A percentile compares a stretch with the other conserved stretches of the same genome.
These are phyloP conservation scores for Agriopis marginaria DNA, from an alignment of 2,888 invertebrate species.

Conservation along the genomic window DNA sequence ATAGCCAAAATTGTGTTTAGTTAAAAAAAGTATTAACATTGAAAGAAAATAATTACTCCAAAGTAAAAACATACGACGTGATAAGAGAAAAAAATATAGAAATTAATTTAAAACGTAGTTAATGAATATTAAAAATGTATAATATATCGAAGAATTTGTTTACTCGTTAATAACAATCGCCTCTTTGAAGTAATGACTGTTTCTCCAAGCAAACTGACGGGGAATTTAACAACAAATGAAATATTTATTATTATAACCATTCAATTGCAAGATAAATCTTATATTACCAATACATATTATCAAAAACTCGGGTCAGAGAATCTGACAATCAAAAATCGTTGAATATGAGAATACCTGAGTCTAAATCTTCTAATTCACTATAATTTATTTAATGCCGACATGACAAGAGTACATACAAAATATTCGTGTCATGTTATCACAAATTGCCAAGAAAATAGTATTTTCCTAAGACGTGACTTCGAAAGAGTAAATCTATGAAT, in stretches of 20 bases:
- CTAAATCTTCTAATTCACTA: not conserved
- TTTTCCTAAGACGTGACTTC: not conserved
- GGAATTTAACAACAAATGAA: slow-evolving; percentile 76
- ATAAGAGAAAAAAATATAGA: slow-evolving; percentile 63
- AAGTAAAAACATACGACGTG: slow-evolving; percentile 64
- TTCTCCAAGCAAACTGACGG: slow-evolving; percentile 96
- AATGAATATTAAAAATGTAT: slow-evolving; percentile 82
- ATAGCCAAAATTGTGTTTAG: slow-evolving; percentile 58
- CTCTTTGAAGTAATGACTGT: slow-evolving; percentile 98
- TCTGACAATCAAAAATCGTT: not conserved
- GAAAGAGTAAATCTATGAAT: too few species aligned
- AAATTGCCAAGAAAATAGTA: slow-evolving; percentile 4
- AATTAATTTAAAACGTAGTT: slow-evolving; percentile 73
- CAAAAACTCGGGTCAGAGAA: not conserved
- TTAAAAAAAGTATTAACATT: slow-evolving; percentile 47
- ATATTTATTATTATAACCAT: slow-evolving; percentile 68
- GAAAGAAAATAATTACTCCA: slow-evolving; percentile 50
- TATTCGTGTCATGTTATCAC: not conserved
- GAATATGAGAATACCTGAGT: not conserved
- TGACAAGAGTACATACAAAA: not conserved
- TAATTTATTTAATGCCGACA: not conserved
- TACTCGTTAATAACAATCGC: slow-evolving; percentile 96
- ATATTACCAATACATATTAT: slow-evolving; percentile 32
- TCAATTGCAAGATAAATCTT: slow-evolving; percentile 34
- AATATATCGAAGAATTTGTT: slow-evolving; percentile 81